Percentiles rank a stretch among this genome's conserved stretches.
phyloP scores from a whole-genome alignment of 2,888 invertebrate species.

The Troides oblongomaculatus region DNA sequence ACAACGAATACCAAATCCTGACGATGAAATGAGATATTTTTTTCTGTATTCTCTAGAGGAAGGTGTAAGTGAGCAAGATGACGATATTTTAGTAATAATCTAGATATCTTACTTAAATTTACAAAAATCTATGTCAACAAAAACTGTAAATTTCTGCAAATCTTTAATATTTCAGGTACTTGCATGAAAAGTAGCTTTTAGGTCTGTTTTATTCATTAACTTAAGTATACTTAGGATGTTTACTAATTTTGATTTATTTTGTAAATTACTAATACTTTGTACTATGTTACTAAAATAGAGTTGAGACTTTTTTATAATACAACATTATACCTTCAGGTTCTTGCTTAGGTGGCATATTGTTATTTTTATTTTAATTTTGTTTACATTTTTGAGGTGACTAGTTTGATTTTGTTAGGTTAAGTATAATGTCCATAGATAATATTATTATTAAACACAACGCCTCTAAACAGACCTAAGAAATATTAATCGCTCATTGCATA shows the following conservation, averaged over 20 bases:
- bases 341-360: neutral
- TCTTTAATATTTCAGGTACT: too few species aligned
- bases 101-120: too few species aligned
- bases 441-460: neutral
- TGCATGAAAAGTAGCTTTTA: too few species aligned
- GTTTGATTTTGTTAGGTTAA: neutral
- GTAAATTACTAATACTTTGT: neutral
- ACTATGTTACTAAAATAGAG: neutral
- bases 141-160: too few species aligned
- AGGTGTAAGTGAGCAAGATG: neutral
- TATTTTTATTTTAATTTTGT: neutral
- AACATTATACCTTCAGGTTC: neutral
- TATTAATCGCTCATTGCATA: neutral
- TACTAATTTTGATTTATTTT: neutral
- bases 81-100: neutral
- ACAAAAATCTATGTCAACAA: too few species aligned
- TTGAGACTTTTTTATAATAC: neutral
- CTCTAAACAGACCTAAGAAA: neutral
- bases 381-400: neutral
- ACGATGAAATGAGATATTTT: neutral
- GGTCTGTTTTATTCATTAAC: too few species aligned
- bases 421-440: neutral
- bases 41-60: neutral
- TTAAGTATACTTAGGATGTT: neutral
- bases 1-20: neutral